These are phyloP conservation scores for Merluccius polli DNA, from an alignment of 2,797 vertebrate genomes.

Conservation along the genomic window DNA sequence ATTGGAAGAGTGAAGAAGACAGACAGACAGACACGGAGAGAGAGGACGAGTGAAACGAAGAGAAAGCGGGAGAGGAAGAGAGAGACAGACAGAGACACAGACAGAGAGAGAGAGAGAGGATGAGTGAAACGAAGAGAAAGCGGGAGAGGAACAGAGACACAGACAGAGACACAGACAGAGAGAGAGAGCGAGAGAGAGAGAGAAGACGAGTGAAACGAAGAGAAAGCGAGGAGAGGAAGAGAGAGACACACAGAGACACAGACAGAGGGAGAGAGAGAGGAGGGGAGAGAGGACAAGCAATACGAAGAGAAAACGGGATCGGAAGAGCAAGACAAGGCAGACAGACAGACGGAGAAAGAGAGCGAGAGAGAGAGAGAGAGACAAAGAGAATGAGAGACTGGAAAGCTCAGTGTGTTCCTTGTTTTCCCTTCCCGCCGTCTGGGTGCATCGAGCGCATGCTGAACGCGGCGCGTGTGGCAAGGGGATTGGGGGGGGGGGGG, in stretches of 20 bases:
- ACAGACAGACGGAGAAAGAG: not conserved
- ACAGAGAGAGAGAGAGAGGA: constrained; percentile 8
- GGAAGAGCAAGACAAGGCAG: constrained; percentile 10
- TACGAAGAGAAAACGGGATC: not conserved
- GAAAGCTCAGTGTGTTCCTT: constrained; percentile 35
- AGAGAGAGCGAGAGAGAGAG: constrained; percentile 1
- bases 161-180: not conserved
- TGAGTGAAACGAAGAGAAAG: not conserved
- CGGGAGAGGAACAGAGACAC: constrained; percentile 5
- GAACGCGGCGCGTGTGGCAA: constrained; percentile 23
- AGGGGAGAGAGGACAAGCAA: not conserved
- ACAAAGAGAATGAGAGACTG: not conserved
- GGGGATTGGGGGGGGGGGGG: not conserved
- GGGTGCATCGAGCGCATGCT: constrained; percentile 46
- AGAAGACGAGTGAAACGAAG: not conserved
- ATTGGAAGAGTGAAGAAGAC: not conserved
- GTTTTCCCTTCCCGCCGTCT: constrained; percentile 54
- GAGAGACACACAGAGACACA: no score
- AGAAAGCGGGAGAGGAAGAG: constrained; percentile 1
- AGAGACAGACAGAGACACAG: not conserved
- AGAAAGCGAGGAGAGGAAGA: constrained; percentile 6
- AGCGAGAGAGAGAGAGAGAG: constrained; percentile 8
- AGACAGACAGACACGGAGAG: not conserved
- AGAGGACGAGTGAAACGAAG: not conserved
- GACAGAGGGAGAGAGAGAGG: constrained; percentile 5